Evolutionary conservation across 2,113 vertebrate species (phyloP).

Genomic region (Lophochroa leadbeateri): DNA sequence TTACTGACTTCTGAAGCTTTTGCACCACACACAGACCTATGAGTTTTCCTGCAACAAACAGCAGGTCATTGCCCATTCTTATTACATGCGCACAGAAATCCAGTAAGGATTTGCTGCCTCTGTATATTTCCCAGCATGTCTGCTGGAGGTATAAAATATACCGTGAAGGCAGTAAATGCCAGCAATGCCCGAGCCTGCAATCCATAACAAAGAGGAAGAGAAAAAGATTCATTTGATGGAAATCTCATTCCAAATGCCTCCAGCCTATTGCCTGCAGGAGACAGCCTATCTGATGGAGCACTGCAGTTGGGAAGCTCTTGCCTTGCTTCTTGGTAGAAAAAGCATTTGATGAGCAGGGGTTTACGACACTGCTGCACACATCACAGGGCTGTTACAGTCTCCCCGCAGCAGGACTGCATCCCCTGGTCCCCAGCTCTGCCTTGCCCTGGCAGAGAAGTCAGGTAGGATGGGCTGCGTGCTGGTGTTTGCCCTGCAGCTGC

Average conservation of each 20-base stretch:
- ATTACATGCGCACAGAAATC: neutral
- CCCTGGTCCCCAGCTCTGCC: neutral
- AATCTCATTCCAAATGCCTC: neutral
- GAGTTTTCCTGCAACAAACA: neutral
- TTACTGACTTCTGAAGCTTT: neutral
- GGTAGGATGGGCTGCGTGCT: rapidly evolving
- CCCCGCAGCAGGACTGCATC: neutral
- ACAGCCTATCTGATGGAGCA: neutral
- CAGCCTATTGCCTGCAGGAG: neutral
- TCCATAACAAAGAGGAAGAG: neutral
- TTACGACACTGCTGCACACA: neutral
- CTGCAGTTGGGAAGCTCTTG: neutral
- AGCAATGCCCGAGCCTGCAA: neutral
- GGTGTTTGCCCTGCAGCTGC: neutral
- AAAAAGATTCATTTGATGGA: neutral
- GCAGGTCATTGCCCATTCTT: neutral
- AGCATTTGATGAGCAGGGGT: neutral
- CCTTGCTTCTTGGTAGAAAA: neutral
- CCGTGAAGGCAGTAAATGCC: neutral
- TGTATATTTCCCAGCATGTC: neutral
- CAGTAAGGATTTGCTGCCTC: neutral
- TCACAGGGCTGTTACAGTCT: neutral
- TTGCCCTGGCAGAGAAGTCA: neutral
- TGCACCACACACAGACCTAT: neutral
- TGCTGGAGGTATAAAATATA: neutral